Base-by-base conservation (phyloP, 64 coral and sea anemone species). In the Hydrozoanthus tunicans region DNA sequence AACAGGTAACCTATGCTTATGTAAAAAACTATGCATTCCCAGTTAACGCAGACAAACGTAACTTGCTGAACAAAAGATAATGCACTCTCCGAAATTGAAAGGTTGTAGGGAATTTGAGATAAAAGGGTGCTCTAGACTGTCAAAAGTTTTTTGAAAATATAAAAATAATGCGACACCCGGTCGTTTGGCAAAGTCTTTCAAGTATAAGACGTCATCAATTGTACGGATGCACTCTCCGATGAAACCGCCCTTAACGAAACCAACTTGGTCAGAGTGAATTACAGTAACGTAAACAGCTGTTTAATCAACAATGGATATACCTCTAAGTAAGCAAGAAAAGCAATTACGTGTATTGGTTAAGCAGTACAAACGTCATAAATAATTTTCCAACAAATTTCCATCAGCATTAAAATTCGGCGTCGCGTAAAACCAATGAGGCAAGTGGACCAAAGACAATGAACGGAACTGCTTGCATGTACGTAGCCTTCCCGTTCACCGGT, bases 161-260 rank as follows among this genome's bases (percentile, higher is more conserved):
- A 51, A 43, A 27, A 75, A 75, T 10, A 75, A 26, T 27, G 72
- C 72, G 4, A 75, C 11, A 7, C 71, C 51, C 12, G 77, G 54
- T 56, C 11, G 4, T 79, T 56, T 79, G 13, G 9, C 23, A 13
- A 57, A 8, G 7, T 79, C n/a, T 1, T 13, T 79, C 5, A 79
- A 23, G 7, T 79, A 58, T 9, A 59, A 57, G 7, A 79, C 53
- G 53, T 79, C 77, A 15, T 78, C 53, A 6, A 59, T 59, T 79
- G 77, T 79, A 9, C 77, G 14, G 11, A 79, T 60, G 20, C 77
- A 79, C n/a, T 79, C 77, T 9, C 77, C 56, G 56, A 60, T 59
- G 25, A 57, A 60, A 1, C 56, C 4, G 7, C 77, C 77, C 59
- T 79, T 79, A n/a, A 59, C 56, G 15, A 59, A 59, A 15, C 77